Percentiles rank a stretch among this genome's conserved stretches.
Conservation (phyloP, 2,113 vertebrate genomes). For the Glaucidium brasilianum region DNA sequence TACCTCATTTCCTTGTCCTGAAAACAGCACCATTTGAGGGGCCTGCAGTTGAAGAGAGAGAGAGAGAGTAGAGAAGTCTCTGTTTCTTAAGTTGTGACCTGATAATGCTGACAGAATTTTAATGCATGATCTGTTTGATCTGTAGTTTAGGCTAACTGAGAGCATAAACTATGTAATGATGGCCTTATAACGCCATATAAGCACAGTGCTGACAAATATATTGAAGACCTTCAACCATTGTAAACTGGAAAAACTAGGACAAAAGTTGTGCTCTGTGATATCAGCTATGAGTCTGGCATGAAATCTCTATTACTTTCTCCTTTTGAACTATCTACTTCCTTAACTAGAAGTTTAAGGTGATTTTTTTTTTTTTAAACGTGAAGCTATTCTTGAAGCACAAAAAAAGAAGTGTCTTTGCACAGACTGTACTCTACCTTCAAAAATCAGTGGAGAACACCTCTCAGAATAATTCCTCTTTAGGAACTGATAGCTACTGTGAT, state of each 20-base stretch:
- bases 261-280: not conserved
- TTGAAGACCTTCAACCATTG: not conserved
- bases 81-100: not conserved
- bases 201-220: not conserved
- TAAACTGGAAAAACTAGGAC: not conserved
- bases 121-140: not conserved
- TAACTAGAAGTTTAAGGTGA: not conserved
- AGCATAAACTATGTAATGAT: not conserved
- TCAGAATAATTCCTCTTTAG: not conserved
- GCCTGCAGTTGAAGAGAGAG: not conserved
- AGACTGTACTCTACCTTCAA: not conserved
- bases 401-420: not conserved
- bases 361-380: not conserved
- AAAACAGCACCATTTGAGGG: not conserved
- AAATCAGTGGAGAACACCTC: not conserved
- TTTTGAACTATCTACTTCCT: not conserved
- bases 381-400: not conserved
- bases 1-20: slow-evolving; percentile 53
- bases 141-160: not conserved
- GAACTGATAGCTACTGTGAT: not conserved
- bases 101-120: not conserved
- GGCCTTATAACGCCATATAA: not conserved
- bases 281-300: not conserved
- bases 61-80: not conserved
- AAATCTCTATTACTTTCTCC: not conserved